phyloP scores from a whole-genome alignment of 1,140 invertebrate genomes.

The Drosophila dunni region DNA sequence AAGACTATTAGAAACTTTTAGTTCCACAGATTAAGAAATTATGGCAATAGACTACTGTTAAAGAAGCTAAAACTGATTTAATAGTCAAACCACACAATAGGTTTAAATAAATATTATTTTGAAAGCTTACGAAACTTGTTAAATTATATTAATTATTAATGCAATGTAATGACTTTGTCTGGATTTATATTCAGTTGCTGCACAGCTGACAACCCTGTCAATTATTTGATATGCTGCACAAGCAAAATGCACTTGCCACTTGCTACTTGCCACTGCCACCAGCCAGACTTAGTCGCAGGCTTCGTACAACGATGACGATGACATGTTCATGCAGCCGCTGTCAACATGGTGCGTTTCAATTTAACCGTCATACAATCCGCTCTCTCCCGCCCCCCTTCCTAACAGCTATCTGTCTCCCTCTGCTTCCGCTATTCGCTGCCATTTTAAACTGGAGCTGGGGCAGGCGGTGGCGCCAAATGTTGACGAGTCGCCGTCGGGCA shows the following conservation, averaged over 20 bases:
- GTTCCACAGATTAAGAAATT: too few relatives aligned
- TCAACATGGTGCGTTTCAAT: constrained; percentile 65
- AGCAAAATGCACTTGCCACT: constrained; percentile 23
- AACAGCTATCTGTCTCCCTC: constrained; percentile 14
- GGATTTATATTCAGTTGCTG: background rate
- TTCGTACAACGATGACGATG: constrained; percentile 55
- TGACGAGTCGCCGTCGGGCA: constrained; percentile 52
- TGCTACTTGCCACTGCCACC: background rate
- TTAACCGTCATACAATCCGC: constrained; percentile 46
- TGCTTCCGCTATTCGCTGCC: background rate
- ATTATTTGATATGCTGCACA: constrained; percentile 12
- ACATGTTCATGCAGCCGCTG: constrained; percentile 74
- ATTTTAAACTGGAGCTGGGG: background rate
- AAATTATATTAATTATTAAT: too few relatives aligned
- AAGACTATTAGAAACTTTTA: background rate
- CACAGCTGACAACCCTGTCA: constrained; percentile 57
- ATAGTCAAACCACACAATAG: too few relatives aligned
- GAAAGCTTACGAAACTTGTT: too few relatives aligned
- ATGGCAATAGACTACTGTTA: too few relatives aligned
- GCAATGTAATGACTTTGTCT: background rate
- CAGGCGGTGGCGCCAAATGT: constrained; percentile 60
- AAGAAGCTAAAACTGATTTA: too few relatives aligned
- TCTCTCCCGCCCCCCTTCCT: background rate
- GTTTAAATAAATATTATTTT: too few relatives aligned
- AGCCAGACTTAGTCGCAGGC: constrained; percentile 13